Evolutionary conservation across 2,113 vertebrate species (phyloP).

Genomic region (Micromys minutus): DNA sequence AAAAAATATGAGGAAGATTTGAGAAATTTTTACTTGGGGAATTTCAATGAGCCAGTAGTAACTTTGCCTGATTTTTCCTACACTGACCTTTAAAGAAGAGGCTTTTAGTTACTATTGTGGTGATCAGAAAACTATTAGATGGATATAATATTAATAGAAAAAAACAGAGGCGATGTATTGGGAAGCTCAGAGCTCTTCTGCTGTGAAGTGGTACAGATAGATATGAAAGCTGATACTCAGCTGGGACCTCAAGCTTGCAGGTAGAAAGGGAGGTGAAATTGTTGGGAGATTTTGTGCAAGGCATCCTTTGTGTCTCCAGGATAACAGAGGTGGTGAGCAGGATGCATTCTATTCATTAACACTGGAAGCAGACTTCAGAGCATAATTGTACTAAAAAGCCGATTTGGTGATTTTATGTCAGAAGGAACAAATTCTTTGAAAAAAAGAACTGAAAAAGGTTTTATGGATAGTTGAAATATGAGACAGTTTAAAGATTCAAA

Average conservation of each 20-base stretch:
- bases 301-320: background rate
- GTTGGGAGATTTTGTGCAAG: background rate
- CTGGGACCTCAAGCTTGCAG: background rate
- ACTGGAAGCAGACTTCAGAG: background rate
- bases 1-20: background rate
- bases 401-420: background rate
- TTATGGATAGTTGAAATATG: background rate
- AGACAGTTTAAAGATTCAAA: background rate
- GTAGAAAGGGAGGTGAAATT: background rate
- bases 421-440: background rate
- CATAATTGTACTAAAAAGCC: background rate
- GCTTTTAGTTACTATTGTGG: background rate
- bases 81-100: background rate
- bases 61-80: background rate
- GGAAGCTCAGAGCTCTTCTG: background rate
- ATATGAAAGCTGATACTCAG: background rate
- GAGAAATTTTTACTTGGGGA: background rate
- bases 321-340: background rate
- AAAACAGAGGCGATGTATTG: background rate
- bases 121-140: background rate
- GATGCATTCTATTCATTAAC: background rate
- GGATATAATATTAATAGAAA: background rate
- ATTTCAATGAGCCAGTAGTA: background rate
- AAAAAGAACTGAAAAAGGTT: background rate
- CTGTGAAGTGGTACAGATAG: background rate